Percentiles rank a stretch among this genome's conserved stretches.
phyloP scores from a whole-genome alignment of 2,888 invertebrate species.

The Clistopyga incitator region DNA sequence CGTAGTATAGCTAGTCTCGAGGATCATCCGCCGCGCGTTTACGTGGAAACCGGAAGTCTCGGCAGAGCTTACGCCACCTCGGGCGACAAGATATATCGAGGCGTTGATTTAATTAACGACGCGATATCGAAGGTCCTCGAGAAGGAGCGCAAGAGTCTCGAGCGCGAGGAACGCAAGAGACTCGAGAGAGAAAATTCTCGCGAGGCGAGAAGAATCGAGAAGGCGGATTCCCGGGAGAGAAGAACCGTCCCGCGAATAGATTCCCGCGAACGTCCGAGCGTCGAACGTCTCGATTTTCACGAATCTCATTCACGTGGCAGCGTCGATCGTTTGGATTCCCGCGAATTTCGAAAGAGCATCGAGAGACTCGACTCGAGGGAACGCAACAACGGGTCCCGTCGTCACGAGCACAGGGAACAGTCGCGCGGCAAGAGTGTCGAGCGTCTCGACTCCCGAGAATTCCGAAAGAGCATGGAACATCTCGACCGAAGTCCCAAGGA shows the following conservation, averaged over 20 bases:
- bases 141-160: constrained; percentile 75
- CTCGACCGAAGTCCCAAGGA: constrained; percentile 73
- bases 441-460: constrained; percentile 76
- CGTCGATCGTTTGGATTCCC: constrained; percentile 73
- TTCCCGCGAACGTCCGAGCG: constrained; percentile 73
- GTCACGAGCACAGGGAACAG: constrained; percentile 71
- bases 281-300: constrained; percentile 73
- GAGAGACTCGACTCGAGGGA: constrained; percentile 77
- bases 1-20: constrained; percentile 81
- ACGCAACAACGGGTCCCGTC: constrained; percentile 63
- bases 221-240: constrained; percentile 74
- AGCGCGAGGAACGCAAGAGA: constrained; percentile 78
- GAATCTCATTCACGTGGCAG: constrained; percentile 70
- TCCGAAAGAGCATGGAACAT: constrained; percentile 76
- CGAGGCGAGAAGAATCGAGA: constrained; percentile 74
- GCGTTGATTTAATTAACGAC: constrained; percentile 74
- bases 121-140: constrained; percentile 75
- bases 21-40: constrained; percentile 74
- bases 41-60: constrained; percentile 81
- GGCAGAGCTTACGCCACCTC: constrained; percentile 76
- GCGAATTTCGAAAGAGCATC: constrained; percentile 78
- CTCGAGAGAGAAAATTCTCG: constrained; percentile 76
- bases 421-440: constrained; percentile 76
- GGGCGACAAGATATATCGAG: constrained; percentile 75
- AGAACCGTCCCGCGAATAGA: constrained; percentile 76